Base-by-base conservation (phyloP, 2,113 vertebrate genomes). In the Paramormyrops kingsleyae region DNA sequence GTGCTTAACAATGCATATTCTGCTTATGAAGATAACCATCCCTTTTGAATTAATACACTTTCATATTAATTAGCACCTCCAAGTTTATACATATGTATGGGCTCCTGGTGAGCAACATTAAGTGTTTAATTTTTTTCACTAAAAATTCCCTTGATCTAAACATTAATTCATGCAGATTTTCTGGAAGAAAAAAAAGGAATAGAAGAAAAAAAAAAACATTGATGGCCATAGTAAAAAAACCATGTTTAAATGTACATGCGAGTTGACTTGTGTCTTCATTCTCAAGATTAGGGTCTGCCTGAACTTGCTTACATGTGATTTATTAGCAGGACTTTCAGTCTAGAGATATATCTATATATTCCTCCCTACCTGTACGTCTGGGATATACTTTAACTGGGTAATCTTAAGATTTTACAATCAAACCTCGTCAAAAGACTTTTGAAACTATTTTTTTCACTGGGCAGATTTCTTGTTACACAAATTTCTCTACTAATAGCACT, bases 51-150 rank as follows among this genome's bases (percentile, higher is more conserved):
- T 19, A 17, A 49, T 83, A 9, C 27, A 24, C 84, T 87, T 87
- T 46, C 50, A 90, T 85, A 84, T 49, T 90, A 46, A 62, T 88
- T 88, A 88, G 74, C 90, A 46, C 27, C 77, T 88, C 17, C n/a
- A 77, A 87, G 31, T 77, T 87, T 87, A 90, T 88, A 83, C 87
- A 88, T 66, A 84, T 89, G 77, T 83, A 88, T 89, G 77, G 52
- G 24, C 17, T 70, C 53, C 83, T 88, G 52, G 87, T 90, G 56
- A 90, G 53, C 80, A 85, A 77, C 83, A 62, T 88, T 88, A 85
- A 88, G 50, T 90, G 31, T 66, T 42, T 70, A 90, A 88, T 90
- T 85, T 84, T 59, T 66, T 42, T 21, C 66, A 46, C 42, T 24
- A 88, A 62, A 87, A 88, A 42, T 62, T 66, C n/a, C 83, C 59